Evolutionary conservation across 1,140 invertebrate genomes (phyloP).

Genomic region (Drosophila lacertosa): DNA sequence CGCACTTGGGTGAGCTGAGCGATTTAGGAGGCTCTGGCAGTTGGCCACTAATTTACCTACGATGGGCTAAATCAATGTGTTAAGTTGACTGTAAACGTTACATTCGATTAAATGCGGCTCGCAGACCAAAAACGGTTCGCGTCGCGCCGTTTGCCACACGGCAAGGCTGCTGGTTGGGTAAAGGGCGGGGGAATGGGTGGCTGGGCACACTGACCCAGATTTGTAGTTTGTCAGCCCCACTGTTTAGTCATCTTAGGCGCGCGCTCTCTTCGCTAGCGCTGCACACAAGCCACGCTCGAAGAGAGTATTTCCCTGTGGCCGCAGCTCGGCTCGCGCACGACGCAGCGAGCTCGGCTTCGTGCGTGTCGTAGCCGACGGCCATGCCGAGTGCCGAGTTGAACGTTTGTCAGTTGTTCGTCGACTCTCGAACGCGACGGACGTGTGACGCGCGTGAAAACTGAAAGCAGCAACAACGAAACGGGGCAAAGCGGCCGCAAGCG

Average conservation of each 20-base stretch:
- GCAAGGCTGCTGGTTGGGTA: not conserved
- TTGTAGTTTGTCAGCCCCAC: constrained; percentile 30
- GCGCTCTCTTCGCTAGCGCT: constrained; percentile 15
- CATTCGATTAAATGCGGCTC: constrained; percentile 67
- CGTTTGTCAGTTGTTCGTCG: constrained; percentile 54
- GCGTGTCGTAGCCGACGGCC: not conserved
- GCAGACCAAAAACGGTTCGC: constrained; percentile 39
- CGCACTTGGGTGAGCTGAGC: not conserved
- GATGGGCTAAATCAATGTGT: constrained; percentile 58
- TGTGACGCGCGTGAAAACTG: constrained; percentile 28
- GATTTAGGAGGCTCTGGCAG: constrained; percentile 18
- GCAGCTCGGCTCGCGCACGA: constrained; percentile 11
- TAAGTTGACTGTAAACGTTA: constrained; percentile 71
- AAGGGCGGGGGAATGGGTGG: not conserved
- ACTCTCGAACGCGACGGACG: constrained; percentile 40
- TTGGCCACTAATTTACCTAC: constrained; percentile 54
- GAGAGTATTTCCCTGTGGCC: constrained; percentile 39
- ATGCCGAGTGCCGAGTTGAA: not conserved
- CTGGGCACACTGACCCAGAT: constrained; percentile 39
- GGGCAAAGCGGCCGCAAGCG: not conserved
- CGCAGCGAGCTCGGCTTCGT: not conserved
- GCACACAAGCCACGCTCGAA: constrained; percentile 17
- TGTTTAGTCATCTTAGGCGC: not conserved
- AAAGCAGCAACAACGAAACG: not conserved
- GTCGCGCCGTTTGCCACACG: constrained; percentile 13